Base-by-base conservation (phyloP, 2,113 vertebrate genomes). In the Capra hircus region DNA sequence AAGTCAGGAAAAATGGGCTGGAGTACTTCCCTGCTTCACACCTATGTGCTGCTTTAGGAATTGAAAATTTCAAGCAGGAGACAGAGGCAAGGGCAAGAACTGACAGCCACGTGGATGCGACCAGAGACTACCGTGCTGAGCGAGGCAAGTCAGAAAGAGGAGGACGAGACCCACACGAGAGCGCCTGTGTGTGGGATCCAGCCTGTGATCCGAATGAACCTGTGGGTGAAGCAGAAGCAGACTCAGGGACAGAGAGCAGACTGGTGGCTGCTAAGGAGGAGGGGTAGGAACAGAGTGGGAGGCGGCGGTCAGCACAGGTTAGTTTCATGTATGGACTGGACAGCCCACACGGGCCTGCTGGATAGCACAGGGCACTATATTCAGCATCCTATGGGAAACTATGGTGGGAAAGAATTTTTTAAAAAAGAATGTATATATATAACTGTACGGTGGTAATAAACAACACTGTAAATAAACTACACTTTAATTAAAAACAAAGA, bases 111-210 rank as follows among this genome's bases (percentile, higher is more conserved):
- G 12, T 23, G 67, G 67, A 13, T 1, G n/a, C 67, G 25, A 6
- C 2, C 2, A 5, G 71, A 43, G 71, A 23, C 11, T 0, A 43
- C 3, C 11, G 6, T 13, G 2, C 36, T 25, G 36, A 23, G 67
- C 3, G 11, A 74, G 36, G 36, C 2, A 6, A 13, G 71, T 74
- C 71, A 74, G 71, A 25, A 40, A 74, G 21, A 40, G 17, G 9
- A 71, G 23, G 36, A 13, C 0, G 13, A 27, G 25, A 3, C 21
- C 5, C 36, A 25, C 12, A 3, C 6, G 6, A 13, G 3, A 40
- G 21, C 5, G 9, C 21, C 4, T 6, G 5, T 3, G 19, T 43
- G 36, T 12, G 36, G 23, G 7, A 6, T 43, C 71, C 25, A 7
- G 36, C 25, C 11, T 7, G 71, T 7, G 71, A 74, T 36, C 1